phyloP scores from a whole-genome alignment of 2,888 invertebrate genomes.

The Embidobia sp. region DNA sequence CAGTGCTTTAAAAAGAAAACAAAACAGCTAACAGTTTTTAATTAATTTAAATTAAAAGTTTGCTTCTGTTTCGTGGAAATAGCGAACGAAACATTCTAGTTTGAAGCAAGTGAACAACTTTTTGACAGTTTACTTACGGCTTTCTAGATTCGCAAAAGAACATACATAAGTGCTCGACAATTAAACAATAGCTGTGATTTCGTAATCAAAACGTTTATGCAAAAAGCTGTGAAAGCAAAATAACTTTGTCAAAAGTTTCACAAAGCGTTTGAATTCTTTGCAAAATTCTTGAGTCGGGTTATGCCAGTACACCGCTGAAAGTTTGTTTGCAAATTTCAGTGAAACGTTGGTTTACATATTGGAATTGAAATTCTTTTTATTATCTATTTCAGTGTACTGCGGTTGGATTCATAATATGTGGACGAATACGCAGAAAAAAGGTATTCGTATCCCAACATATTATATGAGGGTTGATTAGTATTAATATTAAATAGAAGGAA shows the following conservation, averaged over 20 bases:
- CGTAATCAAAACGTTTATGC: conserved; percentile 15
- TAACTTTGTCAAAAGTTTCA: conserved; percentile 8
- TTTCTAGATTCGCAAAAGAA: conserved; percentile 24
- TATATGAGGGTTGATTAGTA: too few species aligned
- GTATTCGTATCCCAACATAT: too few species aligned
- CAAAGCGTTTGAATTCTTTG: not conserved
- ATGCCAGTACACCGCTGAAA: conserved; percentile 11
- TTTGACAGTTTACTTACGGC: conserved; percentile 38
- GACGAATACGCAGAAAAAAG: too few species aligned
- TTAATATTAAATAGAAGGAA: too few species aligned
- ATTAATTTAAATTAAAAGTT: conserved; percentile 8
- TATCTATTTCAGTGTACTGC: too few species aligned
- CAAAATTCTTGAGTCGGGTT: conserved; percentile 17
- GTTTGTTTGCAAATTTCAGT: too few species aligned
- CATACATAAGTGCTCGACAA: conserved; percentile 44
- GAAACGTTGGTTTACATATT: too few species aligned
- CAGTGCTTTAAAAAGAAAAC: not conserved
- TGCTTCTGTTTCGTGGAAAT: not conserved
- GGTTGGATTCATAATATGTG: too few species aligned
- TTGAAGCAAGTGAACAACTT: conserved; percentile 9
- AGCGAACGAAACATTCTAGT: conserved; percentile 9
- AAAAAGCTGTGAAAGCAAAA: conserved; percentile 35
- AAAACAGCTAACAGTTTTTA: conserved; percentile 9
- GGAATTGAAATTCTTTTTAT: not conserved
- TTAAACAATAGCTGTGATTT: conserved; percentile 38